Percentiles rank a stretch among this genome's conserved stretches.
Conservation (phyloP, 1,140 invertebrate species). For the Campoletis sonorensis region DNA sequence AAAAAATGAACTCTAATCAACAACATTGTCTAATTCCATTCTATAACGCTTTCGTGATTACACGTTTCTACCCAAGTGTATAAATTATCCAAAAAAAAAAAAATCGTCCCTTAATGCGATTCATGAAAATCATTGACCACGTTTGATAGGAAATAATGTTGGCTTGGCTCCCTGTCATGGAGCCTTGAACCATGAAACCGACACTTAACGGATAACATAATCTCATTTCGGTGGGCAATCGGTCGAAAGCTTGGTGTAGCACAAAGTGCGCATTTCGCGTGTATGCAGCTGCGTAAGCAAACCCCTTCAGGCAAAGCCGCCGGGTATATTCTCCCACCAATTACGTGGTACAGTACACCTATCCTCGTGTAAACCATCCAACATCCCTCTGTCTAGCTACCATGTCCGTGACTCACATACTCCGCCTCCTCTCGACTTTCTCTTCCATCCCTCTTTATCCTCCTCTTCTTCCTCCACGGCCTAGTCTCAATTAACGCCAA, state of each 20-base stretch:
- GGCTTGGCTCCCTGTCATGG: slow-evolving; percentile 6
- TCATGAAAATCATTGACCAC: background rate
- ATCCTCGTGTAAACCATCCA: slow-evolving; percentile 6
- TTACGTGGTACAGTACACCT: slow-evolving; percentile 35
- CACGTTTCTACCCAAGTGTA: too few relatives aligned
- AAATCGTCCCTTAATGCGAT: too few relatives aligned
- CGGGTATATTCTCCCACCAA: slow-evolving; percentile 28
- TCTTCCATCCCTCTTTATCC: background rate
- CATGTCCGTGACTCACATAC: background rate
- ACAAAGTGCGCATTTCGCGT: slow-evolving; percentile 33
- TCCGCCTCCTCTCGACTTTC: background rate
- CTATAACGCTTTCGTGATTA: too few relatives aligned
- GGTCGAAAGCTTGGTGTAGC: slow-evolving; percentile 23
- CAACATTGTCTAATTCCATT: too few relatives aligned
- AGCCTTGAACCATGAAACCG: slow-evolving; percentile 4
- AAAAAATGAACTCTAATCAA: too few relatives aligned
- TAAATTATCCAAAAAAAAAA: background rate
- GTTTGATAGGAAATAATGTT: background rate
- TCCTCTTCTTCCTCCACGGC: background rate
- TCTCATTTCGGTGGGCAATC: slow-evolving; percentile 35
- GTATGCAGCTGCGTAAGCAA: slow-evolving; percentile 16
- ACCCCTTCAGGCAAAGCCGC: slow-evolving; percentile 26
- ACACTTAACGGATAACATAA: slow-evolving; percentile 26
- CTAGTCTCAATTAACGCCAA: slow-evolving; percentile 31
- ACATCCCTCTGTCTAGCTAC: background rate